phyloP scores from a whole-genome alignment of 1,140 invertebrate species.

The Zaprionus camerounensis region DNA sequence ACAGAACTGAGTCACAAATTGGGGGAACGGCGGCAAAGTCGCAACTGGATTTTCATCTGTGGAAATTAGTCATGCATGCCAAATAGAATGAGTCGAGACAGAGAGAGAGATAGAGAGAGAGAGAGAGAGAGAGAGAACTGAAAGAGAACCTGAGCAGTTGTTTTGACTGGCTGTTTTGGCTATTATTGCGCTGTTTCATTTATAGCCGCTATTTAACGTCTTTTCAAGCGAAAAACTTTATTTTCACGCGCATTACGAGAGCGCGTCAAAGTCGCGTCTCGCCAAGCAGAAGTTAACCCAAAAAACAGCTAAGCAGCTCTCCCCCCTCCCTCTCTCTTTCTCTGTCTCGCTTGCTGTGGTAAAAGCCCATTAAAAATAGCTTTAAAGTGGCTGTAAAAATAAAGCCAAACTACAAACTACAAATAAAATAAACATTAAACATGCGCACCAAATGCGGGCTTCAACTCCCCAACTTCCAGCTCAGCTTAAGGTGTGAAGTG shows the following conservation, averaged over 20 bases:
- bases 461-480: constrained; percentile 26
- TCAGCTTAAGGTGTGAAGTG: not conserved
- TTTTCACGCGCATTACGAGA: constrained; percentile 78
- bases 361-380: constrained; percentile 76
- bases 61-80: constrained; percentile 39
- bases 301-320: constrained; percentile 7
- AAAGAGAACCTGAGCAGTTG: not conserved
- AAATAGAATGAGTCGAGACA: constrained; percentile 16
- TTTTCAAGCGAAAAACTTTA: constrained; percentile 80
- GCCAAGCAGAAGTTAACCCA: constrained; percentile 34
- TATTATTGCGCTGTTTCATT: constrained; percentile 59
- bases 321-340: not conserved
- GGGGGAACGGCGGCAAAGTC: constrained; percentile 24
- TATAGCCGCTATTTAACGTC: constrained; percentile 73
- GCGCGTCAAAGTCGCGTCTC: constrained; percentile 27
- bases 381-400: constrained; percentile 74
- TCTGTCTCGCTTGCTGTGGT: constrained; percentile 18
- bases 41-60: constrained; percentile 36
- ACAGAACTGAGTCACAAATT: constrained; percentile 37
- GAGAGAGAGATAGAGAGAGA: not conserved
- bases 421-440: constrained; percentile 69
- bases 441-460: constrained; percentile 65
- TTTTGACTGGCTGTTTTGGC: constrained; percentile 7
- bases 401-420: constrained; percentile 71
- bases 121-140: not conserved